Base-by-base conservation (phyloP, 2,888 invertebrate genomes). In the Metalampra italica region DNA sequence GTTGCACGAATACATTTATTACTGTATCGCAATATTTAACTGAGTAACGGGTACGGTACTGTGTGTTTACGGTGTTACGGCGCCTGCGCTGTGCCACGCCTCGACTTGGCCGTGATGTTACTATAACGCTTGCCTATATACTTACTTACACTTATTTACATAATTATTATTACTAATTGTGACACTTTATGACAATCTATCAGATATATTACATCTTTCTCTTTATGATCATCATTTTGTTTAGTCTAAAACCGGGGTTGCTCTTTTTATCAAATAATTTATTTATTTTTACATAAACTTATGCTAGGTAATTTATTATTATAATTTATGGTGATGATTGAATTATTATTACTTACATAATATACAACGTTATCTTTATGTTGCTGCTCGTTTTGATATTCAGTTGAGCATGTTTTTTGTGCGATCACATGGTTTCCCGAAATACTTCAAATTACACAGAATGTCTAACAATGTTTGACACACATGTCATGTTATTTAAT, bases 331-430 rank as follows among this genome's bases (percentile, higher is more conserved):
- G 12, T 32, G n/a, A 43, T 32, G 43, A n/a, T 9, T 39, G 7
- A 7, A 36, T 34, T 34, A 32, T 39, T 13, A 15, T 42, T 3
- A 39, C 14, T 14, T 15, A 42, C n/a, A n/a, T n/a, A n/a, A n/a
- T 15, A 9, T 42, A 12, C 15, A 44, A 22, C 2, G 22, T 13
- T 43, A 50, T 47, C 36, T 39, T 47, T 53, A 47, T 47, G 45
- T 51, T 49, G 54, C 51, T 45, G 54, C 54, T 51, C 36, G 34
- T 22, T 22, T 22, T 49, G 50, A 13, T 45, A 36, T 47, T 41
- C 39, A 45, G 42, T 49, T 46, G 40, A 43, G 54, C 54, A 54
- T 51, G 54, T 51, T 29, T 7, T 22, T 51, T 39, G 7, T 8
- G 8, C 11, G 32, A 7, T 43, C 48, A 49, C 48, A 43, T 51